Conservation (phyloP, 1,140 invertebrate species). For the Heliconius congener region DNA sequence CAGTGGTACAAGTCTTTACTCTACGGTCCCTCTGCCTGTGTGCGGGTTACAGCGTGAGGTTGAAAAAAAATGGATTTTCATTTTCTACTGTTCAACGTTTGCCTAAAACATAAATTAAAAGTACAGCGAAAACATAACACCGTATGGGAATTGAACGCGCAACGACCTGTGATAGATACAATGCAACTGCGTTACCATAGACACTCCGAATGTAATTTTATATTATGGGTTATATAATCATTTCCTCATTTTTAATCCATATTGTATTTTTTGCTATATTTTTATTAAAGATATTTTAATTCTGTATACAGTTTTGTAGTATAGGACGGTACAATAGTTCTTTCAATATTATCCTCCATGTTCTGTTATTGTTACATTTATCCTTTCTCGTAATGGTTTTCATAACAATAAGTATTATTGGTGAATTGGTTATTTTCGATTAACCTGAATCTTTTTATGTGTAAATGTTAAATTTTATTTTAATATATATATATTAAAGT, state of each 20-base stretch:
- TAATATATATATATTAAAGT: too few species aligned
- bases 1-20: too few species aligned
- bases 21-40: too few species aligned
- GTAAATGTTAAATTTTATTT: not conserved
- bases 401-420: slow-evolving; percentile 7
- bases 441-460: not conserved
- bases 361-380: slow-evolving; percentile 10
- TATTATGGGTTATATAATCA: not conserved
- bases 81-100: too few species aligned
- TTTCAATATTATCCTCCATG: not conserved
- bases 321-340: slow-evolving; percentile 5
- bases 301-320: not conserved
- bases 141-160: too few species aligned
- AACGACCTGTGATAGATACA: too few species aligned
- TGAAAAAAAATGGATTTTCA: too few species aligned
- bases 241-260: not conserved
- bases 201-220: too few species aligned
- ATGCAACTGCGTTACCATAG: too few species aligned
- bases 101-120: too few species aligned
- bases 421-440: not conserved
- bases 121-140: too few species aligned
- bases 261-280: not conserved
- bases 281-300: not conserved
- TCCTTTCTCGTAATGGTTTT: not conserved
- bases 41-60: too few species aligned